These are phyloP conservation scores for Zosterops borbonicus DNA, from an alignment of 2,113 vertebrate species.

Conservation along the genomic window DNA sequence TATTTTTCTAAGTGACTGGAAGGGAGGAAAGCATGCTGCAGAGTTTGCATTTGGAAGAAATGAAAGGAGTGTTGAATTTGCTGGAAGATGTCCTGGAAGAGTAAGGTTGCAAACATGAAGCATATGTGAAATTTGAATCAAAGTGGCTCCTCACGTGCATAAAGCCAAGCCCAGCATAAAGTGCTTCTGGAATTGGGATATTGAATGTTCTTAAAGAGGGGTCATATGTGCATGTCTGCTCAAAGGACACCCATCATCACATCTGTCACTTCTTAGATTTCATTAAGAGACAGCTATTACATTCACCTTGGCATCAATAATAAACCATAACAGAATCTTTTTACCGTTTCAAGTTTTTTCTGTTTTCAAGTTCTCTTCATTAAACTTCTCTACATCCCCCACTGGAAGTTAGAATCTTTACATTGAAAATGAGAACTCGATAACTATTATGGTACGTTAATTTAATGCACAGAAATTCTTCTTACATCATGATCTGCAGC, in stretches of 20 bases:
- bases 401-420: background rate
- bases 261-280: background rate
- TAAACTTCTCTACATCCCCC: background rate
- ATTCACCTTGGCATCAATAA: background rate
- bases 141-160: background rate
- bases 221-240: background rate
- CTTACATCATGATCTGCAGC: background rate
- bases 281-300: background rate
- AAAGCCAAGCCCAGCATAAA: background rate
- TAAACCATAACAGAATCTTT: background rate
- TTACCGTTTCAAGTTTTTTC: background rate
- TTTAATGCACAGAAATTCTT: background rate
- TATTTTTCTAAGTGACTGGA: background rate
- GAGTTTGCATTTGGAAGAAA: background rate
- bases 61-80: background rate
- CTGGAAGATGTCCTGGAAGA: constrained; percentile 28
- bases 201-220: background rate
- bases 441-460: background rate
- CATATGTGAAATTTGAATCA: constrained; percentile 7
- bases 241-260: background rate
- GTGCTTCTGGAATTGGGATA: background rate
- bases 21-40: background rate
- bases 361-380: background rate
- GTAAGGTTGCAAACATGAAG: constrained; percentile 10
- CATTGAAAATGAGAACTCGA: background rate